phyloP scores from a whole-genome alignment of 2,888 invertebrate species.

The Scaptomyza polygonia region DNA sequence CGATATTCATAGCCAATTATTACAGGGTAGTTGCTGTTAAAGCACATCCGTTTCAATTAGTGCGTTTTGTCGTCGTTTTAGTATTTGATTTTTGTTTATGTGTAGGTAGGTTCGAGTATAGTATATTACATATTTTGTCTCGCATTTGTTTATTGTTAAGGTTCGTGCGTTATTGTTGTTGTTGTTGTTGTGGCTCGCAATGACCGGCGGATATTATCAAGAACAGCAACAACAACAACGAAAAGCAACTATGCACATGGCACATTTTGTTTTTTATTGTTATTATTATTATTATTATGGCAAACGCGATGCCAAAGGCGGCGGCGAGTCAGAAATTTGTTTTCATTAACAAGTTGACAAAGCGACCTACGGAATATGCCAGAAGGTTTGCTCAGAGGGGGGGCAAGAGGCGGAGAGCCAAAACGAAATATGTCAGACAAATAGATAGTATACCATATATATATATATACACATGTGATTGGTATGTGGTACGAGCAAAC shows the following conservation, averaged over 20 bases:
- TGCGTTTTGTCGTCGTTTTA: no score
- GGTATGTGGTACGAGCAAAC: neutral
- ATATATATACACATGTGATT: neutral
- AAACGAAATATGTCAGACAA: neutral
- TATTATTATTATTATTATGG: conserved; percentile 48
- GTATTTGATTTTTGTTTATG: no score
- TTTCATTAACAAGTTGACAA: conserved; percentile 70
- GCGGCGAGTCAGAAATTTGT: conserved; percentile 65
- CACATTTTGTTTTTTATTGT: conserved; percentile 44
- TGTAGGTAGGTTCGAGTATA: no score
- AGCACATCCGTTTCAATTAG: no score
- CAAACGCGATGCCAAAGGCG: conserved; percentile 20
- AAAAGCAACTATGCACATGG: conserved; percentile 30
- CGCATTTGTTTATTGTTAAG: conserved; percentile 8
- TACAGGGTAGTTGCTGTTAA: no score
- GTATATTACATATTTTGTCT: neutral
- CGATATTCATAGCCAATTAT: no score
- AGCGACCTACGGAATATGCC: conserved; percentile 25
- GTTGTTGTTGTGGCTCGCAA: conserved; percentile 36
- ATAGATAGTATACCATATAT: neutral
- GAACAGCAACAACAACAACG: conserved; percentile 29
- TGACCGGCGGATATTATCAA: conserved; percentile 72
- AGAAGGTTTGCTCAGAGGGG: conserved; percentile 1
- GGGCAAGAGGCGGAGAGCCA: neutral
- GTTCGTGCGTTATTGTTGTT: conserved; percentile 24